Evolutionary conservation across 2,888 invertebrate genomes (phyloP).

Genomic region (Tanypteryx hageni): DNA sequence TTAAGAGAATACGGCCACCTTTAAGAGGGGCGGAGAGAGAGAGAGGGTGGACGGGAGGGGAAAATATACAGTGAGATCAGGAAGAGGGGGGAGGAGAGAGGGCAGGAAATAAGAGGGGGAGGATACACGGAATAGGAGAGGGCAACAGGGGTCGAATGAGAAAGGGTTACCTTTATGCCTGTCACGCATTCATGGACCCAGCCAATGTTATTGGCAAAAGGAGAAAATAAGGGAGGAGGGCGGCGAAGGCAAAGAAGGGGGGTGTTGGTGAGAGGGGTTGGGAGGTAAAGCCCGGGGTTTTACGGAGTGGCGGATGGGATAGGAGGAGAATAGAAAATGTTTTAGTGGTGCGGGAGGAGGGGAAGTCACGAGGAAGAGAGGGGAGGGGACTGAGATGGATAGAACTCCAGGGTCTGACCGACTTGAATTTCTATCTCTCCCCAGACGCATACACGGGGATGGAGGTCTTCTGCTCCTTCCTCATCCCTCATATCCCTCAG

Average conservation of each 20-base stretch:
- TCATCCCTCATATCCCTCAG: neutral
- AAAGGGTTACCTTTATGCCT: slow-evolving; percentile 28
- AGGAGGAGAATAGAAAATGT: neutral
- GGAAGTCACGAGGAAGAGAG: neutral
- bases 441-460: neutral
- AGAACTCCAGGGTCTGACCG: neutral
- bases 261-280: neutral
- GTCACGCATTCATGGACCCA: slow-evolving; percentile 28
- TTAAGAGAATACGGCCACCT: neutral
- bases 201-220: slow-evolving; percentile 12
- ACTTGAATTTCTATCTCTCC: slow-evolving; percentile 28
- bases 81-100: no score
- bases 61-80: no score
- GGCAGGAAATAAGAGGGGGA: no score
- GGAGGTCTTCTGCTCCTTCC: neutral
- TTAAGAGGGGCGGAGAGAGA: neutral
- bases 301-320: no score
- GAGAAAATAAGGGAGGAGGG: neutral
- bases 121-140: no score
- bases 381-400: neutral
- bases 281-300: neutral
- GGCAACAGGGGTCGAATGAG: neutral
- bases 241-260: neutral
- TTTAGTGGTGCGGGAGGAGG: neutral
- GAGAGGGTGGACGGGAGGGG: neutral